Evolutionary conservation across 2,113 vertebrate genomes (phyloP).

Genomic region (Amphiprion ocellaris): DNA sequence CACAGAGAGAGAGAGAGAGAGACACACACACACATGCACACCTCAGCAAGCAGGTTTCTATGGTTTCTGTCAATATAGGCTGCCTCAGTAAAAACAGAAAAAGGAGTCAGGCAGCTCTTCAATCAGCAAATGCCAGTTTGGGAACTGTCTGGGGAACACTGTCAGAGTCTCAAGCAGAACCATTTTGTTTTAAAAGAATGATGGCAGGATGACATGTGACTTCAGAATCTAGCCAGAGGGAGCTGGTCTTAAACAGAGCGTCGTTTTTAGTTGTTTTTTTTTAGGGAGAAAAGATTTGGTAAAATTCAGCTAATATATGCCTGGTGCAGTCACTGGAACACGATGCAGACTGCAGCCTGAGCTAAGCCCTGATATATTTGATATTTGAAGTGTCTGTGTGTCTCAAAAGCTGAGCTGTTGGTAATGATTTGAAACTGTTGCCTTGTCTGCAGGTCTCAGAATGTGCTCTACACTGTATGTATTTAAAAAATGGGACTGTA

Average conservation of each 20-base stretch:
- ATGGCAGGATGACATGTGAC: conserved; percentile 28
- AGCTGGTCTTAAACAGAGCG: conserved; percentile 22
- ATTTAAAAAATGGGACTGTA: conserved; percentile 10
- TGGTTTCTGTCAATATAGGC: conserved; percentile 27
- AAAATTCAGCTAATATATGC: conserved; percentile 45
- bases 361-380: conserved; percentile 47
- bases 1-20: too few relatives aligned
- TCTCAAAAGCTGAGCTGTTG: conserved; percentile 31
- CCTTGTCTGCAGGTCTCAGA: conserved; percentile 26
- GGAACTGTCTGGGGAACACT: conserved; percentile 39
- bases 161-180: conserved; percentile 37
- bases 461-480: background rate
- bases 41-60: background rate
- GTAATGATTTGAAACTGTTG: conserved; percentile 13
- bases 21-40: conserved; percentile 13
- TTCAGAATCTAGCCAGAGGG: conserved; percentile 27
- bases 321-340: conserved; percentile 48
- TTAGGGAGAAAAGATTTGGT: conserved; percentile 17
- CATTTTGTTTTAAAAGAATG: conserved; percentile 62
- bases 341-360: conserved; percentile 23
- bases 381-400: conserved; percentile 26
- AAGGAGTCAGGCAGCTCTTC: conserved; percentile 49
- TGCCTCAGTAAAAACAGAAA: conserved; percentile 38
- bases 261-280: background rate
- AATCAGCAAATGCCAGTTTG: conserved; percentile 58